Base-by-base conservation (phyloP, 2,888 invertebrate species). In the Eutolmus rufibarbis region DNA sequence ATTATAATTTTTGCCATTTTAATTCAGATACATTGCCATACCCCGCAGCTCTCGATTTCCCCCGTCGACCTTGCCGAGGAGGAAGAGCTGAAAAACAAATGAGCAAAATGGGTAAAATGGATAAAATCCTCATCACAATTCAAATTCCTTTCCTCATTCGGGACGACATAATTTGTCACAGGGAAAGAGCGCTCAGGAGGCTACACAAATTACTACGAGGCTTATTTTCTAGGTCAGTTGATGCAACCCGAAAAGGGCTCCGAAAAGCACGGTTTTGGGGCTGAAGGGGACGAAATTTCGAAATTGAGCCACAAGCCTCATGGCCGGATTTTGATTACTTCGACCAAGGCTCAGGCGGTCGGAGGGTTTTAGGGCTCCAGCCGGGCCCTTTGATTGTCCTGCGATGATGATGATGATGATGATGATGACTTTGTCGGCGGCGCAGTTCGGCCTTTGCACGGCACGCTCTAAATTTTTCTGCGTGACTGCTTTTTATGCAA, bases 271-370 rank as follows among this genome's bases (percentile, higher is more conserved):
- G 12, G 23, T 12, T 7, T 19, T 12, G 51, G 23, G 12, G 23
- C 28, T 12, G 8, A 66, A 66, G 14, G 66, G 43, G 40, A 43
- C 5, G 43, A n/a, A 78, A 78, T n/a, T 78, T 43, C 78, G 12
- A 43, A 78, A 78, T 66, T 78, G 78, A 78, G 23, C 43, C 19
- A 23, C 40, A 78, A 78, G 14, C 46, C 78, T 78, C 78, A 78
- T 78, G 78, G 78, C 40, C 78, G 78, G 78, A 78, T 78, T 46
- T 78, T 78, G 78, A 78, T 78, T 78, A 78, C 43, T 78, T 78
- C 78, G 43, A 43, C 43, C 78, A 78, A 78, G 78, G 43, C 78
- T 37, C 19, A 77, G 19, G 34, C 34, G 16, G 19, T 1, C n/a
- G 40, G 19, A 8, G 5, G 9, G 66, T 23, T 66, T 57, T 19